Base-by-base conservation (phyloP, 30 jellyfish, hydroid and myxozoan species). In the Calvadosia cruxmelitensis region DNA sequence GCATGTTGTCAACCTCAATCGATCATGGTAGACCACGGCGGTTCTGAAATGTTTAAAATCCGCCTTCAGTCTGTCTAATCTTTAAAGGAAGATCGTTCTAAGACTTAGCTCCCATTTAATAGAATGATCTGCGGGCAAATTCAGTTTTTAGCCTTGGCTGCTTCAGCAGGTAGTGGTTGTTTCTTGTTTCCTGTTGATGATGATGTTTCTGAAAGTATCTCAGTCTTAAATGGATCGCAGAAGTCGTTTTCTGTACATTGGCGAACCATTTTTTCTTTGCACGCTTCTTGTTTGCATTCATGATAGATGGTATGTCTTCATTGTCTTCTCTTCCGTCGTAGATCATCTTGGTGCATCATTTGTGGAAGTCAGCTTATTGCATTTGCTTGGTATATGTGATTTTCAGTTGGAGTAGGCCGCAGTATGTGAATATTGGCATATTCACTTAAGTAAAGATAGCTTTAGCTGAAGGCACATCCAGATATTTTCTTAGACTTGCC, bases 401-500 rank as follows among this genome's bases (percentile, higher is more conserved):
- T 28, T 64, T 23, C 61, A 64, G 7, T 64, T 64, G 73, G 50
- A 64, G 32, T 7, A 64, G 28, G 62, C 73, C 73, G 7, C 62
- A 64, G 73, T 64, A 29, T 29, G 73, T 28, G 32, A 64, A 64
- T 7, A 28, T 33, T 13, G 62, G 73, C 73, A 10, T 64, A 5
- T 24, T 64, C 73, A 64, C 30, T 15, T 26, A 23, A 33, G n/a
- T 13, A 28, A 53, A 36, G 2, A 62, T 61, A 33, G 57, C 76
- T 61, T 63, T 73, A 34, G 77, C 83, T 31, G 49, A 73, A 67
- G 57, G 68, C 62, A 73, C 34, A 71, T 53, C 83, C 29, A 73
- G 66, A 62, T 71, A 73, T 35, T 73, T 73, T 34, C 83, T 73
- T 73, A 33, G 77, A 57, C 50, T 53, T 32, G 76, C 83, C 76